Evolutionary conservation across 2,797 vertebrate genomes (phyloP), one percentile per base, ranked within the genome.

Genomic region (Orestias chungarensis): DNA sequence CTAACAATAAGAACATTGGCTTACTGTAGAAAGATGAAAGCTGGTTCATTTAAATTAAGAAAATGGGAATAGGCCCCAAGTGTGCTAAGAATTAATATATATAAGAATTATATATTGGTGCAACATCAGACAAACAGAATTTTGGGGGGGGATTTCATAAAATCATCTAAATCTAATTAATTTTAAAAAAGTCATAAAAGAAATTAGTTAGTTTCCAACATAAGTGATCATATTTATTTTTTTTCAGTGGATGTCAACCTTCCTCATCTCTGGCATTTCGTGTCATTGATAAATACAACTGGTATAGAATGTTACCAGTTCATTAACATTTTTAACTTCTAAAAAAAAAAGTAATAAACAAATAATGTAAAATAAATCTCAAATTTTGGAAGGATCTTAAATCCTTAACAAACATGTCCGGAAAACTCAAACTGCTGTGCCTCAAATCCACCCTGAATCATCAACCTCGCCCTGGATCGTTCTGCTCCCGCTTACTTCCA

Each of bases 401-500:
- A 65, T 69, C 66, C 71, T 68, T 25, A 72, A 66, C 70, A 64
- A 55, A 69, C 70, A 71, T 68, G 31, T 38, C 35, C 49, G 61
- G 73, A 79, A 76, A 68, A 6, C 64, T 69, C 40, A 70, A 86
- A 87, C 81, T 80, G 76, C 72, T 73, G 80, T 81, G 76, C 52
- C 75, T 76, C 70, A 88, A 89, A 87, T 88, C 85, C 84, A 72
- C 62, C 68, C 78, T 73, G 82, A 90, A 76, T 87, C 86, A 81
- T 86, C 80, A 69, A 80, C 80, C 35, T 67, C 74, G 73, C 68
- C 73, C 85, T 11, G 74, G 82, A 88, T 89, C 87, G 79, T 73
- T 85, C 80, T 82, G 73, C 89, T 89, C 84, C 82, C 82, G 74
- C 87, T 90, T 89, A 82, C 10, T 54, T 75, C 83, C 81, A 85